phyloP scores from a whole-genome alignment of 2,888 invertebrate genomes.

The Cylindroiulus punctatus region DNA sequence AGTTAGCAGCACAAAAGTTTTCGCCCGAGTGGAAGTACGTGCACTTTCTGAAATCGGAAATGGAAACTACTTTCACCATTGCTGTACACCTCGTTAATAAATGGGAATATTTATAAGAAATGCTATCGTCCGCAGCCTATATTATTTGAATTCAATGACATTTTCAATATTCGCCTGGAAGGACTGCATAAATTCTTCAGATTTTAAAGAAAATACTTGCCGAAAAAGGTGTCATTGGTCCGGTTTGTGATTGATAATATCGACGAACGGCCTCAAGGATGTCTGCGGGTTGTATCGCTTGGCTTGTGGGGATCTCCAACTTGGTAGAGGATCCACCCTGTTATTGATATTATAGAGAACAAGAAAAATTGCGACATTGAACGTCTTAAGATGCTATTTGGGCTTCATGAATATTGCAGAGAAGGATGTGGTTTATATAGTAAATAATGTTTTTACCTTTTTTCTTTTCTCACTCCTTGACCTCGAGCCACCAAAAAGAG shows the following conservation, averaged over 20 bases:
- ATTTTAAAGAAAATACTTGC: slow-evolving; percentile 60
- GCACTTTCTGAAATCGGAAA: slow-evolving; percentile 44
- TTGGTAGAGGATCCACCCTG: slow-evolving; percentile 18
- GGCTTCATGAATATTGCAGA: too few relatives aligned
- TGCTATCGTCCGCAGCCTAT: background rate
- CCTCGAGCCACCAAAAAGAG: slow-evolving; percentile 58
- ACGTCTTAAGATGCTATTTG: too few relatives aligned
- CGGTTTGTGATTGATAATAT: slow-evolving; percentile 68
- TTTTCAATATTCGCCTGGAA: too few relatives aligned
- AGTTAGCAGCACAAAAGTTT: slow-evolving; percentile 24
- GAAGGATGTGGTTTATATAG: too few relatives aligned
- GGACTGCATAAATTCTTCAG: too few relatives aligned
- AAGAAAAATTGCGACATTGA: too few relatives aligned
- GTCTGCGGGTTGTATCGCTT: slow-evolving; percentile 72
- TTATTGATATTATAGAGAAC: background rate
- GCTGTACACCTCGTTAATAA: slow-evolving; percentile 49
- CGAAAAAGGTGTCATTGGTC: slow-evolving; percentile 63
- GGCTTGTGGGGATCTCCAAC: background rate
- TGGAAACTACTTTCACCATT: background rate
- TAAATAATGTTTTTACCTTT: slow-evolving; percentile 26
- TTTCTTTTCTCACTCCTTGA: slow-evolving; percentile 48
- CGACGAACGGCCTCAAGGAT: slow-evolving; percentile 84
- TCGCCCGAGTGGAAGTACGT: background rate
- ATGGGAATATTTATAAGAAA: slow-evolving; percentile 40
- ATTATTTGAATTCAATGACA: too few relatives aligned